phyloP scores from a whole-genome alignment of 2,113 vertebrate species.

The Myrmecophaga tridactyla region DNA sequence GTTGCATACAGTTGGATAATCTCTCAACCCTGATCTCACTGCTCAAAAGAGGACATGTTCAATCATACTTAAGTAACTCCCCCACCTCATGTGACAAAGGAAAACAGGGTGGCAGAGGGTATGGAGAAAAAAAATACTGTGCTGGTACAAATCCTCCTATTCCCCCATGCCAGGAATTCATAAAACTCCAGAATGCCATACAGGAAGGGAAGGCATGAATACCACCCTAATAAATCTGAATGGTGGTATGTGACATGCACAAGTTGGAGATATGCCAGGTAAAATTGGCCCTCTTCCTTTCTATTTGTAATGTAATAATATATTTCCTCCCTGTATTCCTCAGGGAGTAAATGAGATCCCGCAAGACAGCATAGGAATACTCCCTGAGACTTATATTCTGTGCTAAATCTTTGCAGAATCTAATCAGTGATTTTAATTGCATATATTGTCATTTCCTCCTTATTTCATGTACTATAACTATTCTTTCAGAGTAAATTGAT shows the following conservation, averaged over 20 bases:
- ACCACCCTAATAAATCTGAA: neutral
- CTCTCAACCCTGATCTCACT: neutral
- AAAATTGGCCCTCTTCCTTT: neutral
- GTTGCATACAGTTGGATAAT: too few relatives aligned
- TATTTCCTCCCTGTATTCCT: neutral
- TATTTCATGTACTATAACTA: neutral
- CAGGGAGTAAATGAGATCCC: neutral
- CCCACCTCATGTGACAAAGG: neutral
- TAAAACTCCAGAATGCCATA: neutral
- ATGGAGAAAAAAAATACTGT: neutral
- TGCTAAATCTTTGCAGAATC: neutral
- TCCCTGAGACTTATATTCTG: neutral
- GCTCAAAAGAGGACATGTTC: neutral
- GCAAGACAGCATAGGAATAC: neutral
- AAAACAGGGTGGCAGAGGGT: neutral
- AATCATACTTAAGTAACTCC: neutral
- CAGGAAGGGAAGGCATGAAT: neutral
- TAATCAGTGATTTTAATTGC: neutral
- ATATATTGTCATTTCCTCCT: neutral
- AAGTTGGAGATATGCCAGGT: neutral
- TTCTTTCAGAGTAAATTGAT: neutral
- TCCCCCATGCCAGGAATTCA: neutral
- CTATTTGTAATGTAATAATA: neutral
- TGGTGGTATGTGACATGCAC: fast-evolving
- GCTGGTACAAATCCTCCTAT: neutral